Evolutionary conservation across 2,888 invertebrate species (phyloP), one percentile per base, ranked within the genome.

Genomic region (Hyppa rectilinea): DNA sequence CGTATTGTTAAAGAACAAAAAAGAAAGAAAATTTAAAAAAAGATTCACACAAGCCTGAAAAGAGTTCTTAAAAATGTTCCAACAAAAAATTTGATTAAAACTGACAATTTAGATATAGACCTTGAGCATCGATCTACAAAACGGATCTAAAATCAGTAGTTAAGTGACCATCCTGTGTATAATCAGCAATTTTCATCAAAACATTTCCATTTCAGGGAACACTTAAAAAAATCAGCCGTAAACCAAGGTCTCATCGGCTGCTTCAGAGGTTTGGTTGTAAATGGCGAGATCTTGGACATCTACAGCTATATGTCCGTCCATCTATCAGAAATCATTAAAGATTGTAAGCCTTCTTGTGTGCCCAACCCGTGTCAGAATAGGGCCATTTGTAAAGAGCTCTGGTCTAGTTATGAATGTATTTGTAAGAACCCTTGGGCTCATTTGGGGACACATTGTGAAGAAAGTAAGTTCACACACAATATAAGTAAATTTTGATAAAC

Each of bases 401-500:
- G 99, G 99, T 98, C 98, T 75, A 97, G 98, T 40, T 99, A 99
- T 86, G 98, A 98, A 87, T 99, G 99, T 91, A 97, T 98, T 81
- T 99, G 99, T 94, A 97, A 97, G 83, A 99, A 99, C 93, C 97
- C 97, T 50, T 98, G 99, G 98, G 99, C 99, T 1, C 99, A 99
- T 93, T 97, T 98, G 76, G 99, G 99, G 79, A 96, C 97, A 71
- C 98, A 97, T 90, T 99, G 99, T 92, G 98, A 99, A 95, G 98
- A 97, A 87, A 99, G 99, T 99, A 95, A 97, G 97, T 67, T 5
- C 4, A 12, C n/a, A 23, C 0, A 26, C 1, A 50, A 38, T 23
- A 38, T 5, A 1, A 14, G 14, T 14, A 36, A 38, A 29, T 5
- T 36, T 7, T 2, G 4, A 17, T 23, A 6, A 7, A 5, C 20